Conservation (phyloP, 2,888 invertebrate species). For the Malthinus flaveolus region DNA sequence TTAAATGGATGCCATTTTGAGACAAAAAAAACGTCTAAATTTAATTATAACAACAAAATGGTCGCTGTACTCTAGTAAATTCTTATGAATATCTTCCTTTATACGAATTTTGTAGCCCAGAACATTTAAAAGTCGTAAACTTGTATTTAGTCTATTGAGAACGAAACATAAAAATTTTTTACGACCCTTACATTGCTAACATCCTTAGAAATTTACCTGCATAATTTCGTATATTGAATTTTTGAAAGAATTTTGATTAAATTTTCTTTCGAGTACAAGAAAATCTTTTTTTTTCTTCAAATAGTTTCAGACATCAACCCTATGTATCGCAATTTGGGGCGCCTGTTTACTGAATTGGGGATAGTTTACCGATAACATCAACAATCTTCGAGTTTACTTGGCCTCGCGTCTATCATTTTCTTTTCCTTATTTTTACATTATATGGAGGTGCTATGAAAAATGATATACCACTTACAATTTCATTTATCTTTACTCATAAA, state of each 20-base stretch:
- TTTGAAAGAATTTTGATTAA: slow-evolving; percentile 35
- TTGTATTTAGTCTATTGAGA: slow-evolving; percentile 32
- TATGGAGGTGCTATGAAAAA: slow-evolving; percentile 3
- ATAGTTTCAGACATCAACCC: slow-evolving; percentile 47
- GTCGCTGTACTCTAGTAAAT: slow-evolving; percentile 24
- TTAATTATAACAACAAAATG: slow-evolving; percentile 9
- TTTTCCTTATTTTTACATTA: slow-evolving; percentile 43
- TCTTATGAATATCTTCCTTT: slow-evolving; percentile 32
- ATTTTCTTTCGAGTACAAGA: slow-evolving; percentile 34
- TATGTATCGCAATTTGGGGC: slow-evolving; percentile 52
- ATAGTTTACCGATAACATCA: slow-evolving; percentile 54
- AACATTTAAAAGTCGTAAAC: slow-evolving; percentile 33
- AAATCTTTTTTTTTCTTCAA: slow-evolving; percentile 38
- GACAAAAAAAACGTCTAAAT: background rate
- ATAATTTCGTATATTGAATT: slow-evolving; percentile 27
- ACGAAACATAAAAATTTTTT: slow-evolving; percentile 28
- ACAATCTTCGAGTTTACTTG: slow-evolving; percentile 52
- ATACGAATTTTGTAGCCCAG: slow-evolving; percentile 30
- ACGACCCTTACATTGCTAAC: slow-evolving; percentile 25
- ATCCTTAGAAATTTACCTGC: slow-evolving; percentile 32
- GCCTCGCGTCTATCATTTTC: slow-evolving; percentile 53
- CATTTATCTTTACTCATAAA: slow-evolving; percentile 1
- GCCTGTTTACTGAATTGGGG: slow-evolving; percentile 50
- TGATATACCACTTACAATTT: slow-evolving; percentile 5
- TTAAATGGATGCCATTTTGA: background rate